Evolutionary conservation across 2,113 vertebrate species (phyloP), one percentile per base, ranked within the genome.

Genomic region (Gobiocypris rarus): DNA sequence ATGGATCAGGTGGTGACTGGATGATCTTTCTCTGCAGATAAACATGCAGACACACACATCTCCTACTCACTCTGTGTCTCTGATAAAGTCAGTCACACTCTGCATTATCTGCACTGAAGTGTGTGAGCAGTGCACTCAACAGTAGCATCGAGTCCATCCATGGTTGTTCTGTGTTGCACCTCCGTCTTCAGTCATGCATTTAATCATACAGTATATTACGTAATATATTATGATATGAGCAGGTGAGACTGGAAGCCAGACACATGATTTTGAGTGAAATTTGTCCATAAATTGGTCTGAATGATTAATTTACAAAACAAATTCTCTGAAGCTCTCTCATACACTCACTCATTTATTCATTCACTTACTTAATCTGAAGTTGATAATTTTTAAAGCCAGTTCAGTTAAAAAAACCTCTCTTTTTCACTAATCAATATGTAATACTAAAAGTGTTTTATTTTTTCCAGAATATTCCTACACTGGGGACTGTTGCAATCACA

Each of bases 401-500:
- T 54, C 5, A 19, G 17, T 54, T 17, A 19, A 15, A 52, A 17
- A 52, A 52, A 52, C 0, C 15, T 50, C 1, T 1, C 1, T 52
- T n/a, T n/a, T n/a, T n/a, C n/a, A n/a, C 34, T 69, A 22, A 11
- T n/a, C 0, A 2, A 11, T 19, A n/a, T 69, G 34, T 38, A 50
- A 26, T 28, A 11, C 28, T 45, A 19, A 41, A 52, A 26, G 9
- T 14, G 13, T 22, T 63, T 14, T 31, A 5, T 65, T 50, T 41
- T 56, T 14, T 74, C 10, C 92, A 98, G 97, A 98, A 98, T 90
- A 97, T 98, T 88, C 97, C 97, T 19, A 98, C 97, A n/a, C 89
- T 97, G 82, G 97, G 96, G 88, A 93, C 95, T 7, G 96, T 97
- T 88, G 97, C 97, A 54, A 96, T 98, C 92, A 97, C 97, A 82